Evolutionary conservation across 1,140 invertebrate genomes (phyloP).

Genomic region (Parapsyche elsis): DNA sequence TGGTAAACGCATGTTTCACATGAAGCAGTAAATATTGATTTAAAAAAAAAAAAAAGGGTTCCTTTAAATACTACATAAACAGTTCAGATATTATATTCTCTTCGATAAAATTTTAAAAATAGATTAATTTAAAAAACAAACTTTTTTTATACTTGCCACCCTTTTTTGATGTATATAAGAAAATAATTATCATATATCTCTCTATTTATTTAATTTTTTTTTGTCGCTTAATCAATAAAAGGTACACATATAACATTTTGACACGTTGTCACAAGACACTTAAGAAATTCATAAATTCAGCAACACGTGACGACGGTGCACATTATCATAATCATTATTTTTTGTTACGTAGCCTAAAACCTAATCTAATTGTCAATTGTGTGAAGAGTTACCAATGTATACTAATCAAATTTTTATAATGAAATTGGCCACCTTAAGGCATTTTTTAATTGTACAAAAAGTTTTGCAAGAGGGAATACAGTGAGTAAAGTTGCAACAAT

Average conservation of each 20-base stretch:
- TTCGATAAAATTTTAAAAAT: slow-evolving; percentile 25
- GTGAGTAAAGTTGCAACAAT: not conserved
- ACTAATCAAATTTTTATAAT: not conserved
- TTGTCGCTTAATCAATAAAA: slow-evolving; percentile 40
- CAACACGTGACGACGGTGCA: slow-evolving; percentile 13
- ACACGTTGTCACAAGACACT: slow-evolving; percentile 54
- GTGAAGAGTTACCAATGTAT: no score
- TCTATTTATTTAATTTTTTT: slow-evolving; percentile 5
- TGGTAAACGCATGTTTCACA: not conserved
- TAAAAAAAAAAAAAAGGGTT: not conserved
- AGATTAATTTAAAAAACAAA: slow-evolving; percentile 2
- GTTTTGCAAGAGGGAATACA: not conserved
- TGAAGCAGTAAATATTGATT: not conserved
- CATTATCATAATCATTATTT: not conserved
- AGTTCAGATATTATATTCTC: not conserved
- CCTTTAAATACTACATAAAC: not conserved
- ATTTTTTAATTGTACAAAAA: slow-evolving; percentile 20
- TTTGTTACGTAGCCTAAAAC: no score
- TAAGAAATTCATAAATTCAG: slow-evolving; percentile 51
- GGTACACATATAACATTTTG: slow-evolving; percentile 50
- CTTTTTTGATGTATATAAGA: slow-evolving; percentile 34
- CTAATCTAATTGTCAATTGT: no score
- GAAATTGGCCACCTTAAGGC: slow-evolving; percentile 23
- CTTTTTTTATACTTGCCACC: not conserved
- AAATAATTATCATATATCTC: slow-evolving; percentile 34